These are phyloP conservation scores for Boloria selene DNA, from an alignment of 2,888 invertebrate genomes.

Conservation along the genomic window DNA sequence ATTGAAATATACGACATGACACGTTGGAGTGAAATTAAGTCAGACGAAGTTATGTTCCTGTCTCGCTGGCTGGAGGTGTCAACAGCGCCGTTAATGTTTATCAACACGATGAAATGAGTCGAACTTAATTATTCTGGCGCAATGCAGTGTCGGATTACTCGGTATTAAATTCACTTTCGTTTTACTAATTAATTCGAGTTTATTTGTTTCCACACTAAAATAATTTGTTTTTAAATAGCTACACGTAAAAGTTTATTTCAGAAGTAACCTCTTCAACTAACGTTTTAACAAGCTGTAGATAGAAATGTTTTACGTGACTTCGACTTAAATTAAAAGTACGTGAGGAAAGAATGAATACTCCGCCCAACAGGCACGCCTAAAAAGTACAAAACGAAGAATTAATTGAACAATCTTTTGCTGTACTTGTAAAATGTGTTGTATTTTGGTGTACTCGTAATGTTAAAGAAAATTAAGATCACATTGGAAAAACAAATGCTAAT, in stretches of 20 bases:
- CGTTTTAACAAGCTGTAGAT: no score
- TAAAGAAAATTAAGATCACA: no score
- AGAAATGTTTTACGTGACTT: no score
- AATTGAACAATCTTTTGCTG: no score
- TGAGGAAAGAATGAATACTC: no score
- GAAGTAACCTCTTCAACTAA: not conserved
- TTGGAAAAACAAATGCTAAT: no score
- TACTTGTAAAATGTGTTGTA: no score
- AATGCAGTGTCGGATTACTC: conserved; percentile 29
- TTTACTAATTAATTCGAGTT: conserved; percentile 23
- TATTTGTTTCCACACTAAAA: conserved; percentile 11
- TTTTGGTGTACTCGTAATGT: no score
- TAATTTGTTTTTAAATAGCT: conserved; percentile 3
- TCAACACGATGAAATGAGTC: conserved; percentile 32
- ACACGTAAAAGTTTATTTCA: not conserved
- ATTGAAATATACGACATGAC: conserved; percentile 53
- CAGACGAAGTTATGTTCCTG: conserved; percentile 33
- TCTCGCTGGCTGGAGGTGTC: conserved; percentile 28
- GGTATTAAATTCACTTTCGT: conserved; percentile 28
- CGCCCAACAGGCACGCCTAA: no score
- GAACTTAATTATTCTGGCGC: conserved; percentile 36
- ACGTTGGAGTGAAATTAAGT: conserved; percentile 38
- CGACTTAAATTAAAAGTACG: no score
- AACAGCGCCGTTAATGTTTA: conserved; percentile 37
- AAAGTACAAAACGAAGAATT: no score